Percentiles rank a stretch among this genome's conserved stretches.
phyloP scores from a whole-genome alignment of 2,888 invertebrate species.

The Epistrophe eligans region DNA sequence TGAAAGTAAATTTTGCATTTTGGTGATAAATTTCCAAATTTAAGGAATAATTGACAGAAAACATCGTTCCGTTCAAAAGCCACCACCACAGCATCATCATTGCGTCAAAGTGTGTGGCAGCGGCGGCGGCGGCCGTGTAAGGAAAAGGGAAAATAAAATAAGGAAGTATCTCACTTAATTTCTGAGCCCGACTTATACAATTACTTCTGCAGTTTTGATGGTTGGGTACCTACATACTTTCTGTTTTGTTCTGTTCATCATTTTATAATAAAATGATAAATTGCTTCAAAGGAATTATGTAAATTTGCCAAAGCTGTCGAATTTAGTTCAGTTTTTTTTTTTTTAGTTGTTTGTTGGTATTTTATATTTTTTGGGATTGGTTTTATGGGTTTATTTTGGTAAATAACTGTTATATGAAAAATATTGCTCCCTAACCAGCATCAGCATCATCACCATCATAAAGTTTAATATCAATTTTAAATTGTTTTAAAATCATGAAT shows the following conservation, averaged over 20 bases:
- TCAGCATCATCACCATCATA: background rate
- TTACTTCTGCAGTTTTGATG: background rate
- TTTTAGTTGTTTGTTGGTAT: background rate
- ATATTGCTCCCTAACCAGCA: background rate
- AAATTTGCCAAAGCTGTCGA: conserved; percentile 1
- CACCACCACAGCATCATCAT: background rate
- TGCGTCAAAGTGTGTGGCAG: background rate
- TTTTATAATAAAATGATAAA: conserved; percentile 13
- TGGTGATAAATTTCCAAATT: conserved; percentile 30
- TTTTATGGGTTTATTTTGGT: conserved; percentile 1
- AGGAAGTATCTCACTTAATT: background rate
- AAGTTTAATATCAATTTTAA: conserved; percentile 20
- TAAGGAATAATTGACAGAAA: conserved; percentile 29
- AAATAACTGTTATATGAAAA: background rate
- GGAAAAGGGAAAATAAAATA: background rate
- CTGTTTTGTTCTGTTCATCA: background rate
- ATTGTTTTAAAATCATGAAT: conserved; percentile 28
- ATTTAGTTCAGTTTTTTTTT: background rate
- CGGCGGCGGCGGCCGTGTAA: background rate
- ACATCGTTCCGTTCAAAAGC: background rate
- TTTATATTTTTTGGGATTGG: background rate
- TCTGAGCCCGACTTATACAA: background rate
- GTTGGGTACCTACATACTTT: background rate
- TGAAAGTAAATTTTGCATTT: conserved; percentile 15
- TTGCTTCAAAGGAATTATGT: conserved; percentile 27